Base-by-base conservation (phyloP, 2,113 vertebrate genomes). In the Eurypyga helias region DNA sequence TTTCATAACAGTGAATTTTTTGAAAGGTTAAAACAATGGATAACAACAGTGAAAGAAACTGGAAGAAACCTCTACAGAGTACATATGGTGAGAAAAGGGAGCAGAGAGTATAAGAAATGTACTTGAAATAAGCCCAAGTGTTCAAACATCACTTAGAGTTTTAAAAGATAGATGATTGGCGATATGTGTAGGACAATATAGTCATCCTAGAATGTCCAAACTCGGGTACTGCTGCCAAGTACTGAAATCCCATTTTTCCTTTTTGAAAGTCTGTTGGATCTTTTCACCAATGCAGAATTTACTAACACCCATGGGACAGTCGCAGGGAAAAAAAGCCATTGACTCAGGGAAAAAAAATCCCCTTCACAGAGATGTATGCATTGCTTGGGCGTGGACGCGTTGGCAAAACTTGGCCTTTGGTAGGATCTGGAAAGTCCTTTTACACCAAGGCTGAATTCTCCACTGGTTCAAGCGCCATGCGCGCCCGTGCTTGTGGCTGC, bases 401-500 rank as follows among this genome's bases (percentile, higher is more conserved):
- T 76, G 73, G 41, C 23, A 62, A 43, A 34, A 72, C 82, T 33
- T 89, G 49, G 57, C 19, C 43, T 82, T 49, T 15, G 29, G 17
- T 17, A 48, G 64, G 21, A 75, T 61, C 34, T 82, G 52, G 65
- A 89, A 93, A 57, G n/a, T 41, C 10, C 24, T 77, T 87, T 82
- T 64, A 55, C 15, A 60, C 14, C 13, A 33, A 17, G 43, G 38
- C 20, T 24, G 33, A 29, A 86, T 65, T 28, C 61, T 88, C 25
- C 2, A 1, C 20, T 31, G 48, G 33, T 77, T 54, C 16, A 60
- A 51, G 34, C 6, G 25, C 1, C 1, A 7, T 11, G 25, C 2
- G 2, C 1, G 2, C 13, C 41, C 0, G 0, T 31, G 31, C 17
- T 31, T 70, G 71, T n/a, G 31, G 14, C 3, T 81, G 58, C 82